Evolutionary conservation across 2,797 vertebrate species (phyloP).

Genomic region (Sebastes trivittatus): DNA sequence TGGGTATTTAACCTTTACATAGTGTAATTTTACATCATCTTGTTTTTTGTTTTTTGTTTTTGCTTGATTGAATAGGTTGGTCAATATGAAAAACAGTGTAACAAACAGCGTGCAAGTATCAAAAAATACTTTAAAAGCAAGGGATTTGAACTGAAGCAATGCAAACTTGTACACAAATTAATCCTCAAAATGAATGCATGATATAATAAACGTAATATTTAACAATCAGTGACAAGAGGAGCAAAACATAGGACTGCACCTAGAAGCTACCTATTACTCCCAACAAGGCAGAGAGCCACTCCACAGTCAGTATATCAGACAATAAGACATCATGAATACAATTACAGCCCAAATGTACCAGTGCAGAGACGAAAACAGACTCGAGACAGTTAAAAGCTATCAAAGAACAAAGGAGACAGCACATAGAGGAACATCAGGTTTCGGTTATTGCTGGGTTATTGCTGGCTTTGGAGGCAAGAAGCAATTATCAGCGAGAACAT

Average conservation of each 20-base stretch:
- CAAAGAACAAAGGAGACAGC: conserved; percentile 52
- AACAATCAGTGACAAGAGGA: conserved; percentile 1
- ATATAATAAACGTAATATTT: background rate
- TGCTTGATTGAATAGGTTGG: background rate
- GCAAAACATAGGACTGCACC: background rate
- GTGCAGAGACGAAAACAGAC: conserved; percentile 47
- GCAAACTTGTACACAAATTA: background rate
- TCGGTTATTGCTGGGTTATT: conserved; percentile 62
- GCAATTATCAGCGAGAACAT: conserved; percentile 67
- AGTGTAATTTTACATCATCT: background rate
- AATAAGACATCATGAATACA: conserved; percentile 41
- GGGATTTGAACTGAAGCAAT: background rate
- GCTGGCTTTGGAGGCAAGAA: conserved; percentile 63
- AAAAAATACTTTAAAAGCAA: background rate
- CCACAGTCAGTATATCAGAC: conserved; percentile 28
- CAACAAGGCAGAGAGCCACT: conserved; percentile 27
- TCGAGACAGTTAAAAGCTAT: conserved; percentile 47
- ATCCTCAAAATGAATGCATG: background rate
- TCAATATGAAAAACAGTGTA: background rate
- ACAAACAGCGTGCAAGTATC: background rate
- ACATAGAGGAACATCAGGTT: conserved; percentile 53
- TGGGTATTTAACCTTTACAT: background rate
- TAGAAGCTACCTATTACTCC: background rate
- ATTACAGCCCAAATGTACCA: conserved; percentile 44
- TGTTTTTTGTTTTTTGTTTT: background rate